Evolutionary conservation across 2,113 vertebrate species (phyloP).

Genomic region (human (Homo sapiens)): DNA sequence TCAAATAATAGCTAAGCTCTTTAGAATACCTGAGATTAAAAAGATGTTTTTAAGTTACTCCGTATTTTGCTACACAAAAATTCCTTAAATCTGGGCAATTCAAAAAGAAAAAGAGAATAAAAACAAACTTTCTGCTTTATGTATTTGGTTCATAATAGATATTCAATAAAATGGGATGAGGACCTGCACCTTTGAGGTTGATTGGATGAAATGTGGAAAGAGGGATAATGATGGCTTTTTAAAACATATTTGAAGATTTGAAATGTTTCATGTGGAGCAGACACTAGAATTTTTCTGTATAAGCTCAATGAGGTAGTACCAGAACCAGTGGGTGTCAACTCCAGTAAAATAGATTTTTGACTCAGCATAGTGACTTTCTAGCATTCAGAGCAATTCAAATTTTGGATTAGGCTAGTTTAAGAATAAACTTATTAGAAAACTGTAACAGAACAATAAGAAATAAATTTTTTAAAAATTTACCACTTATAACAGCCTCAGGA

Average conservation of each 20-base stretch:
- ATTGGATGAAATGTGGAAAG: background rate
- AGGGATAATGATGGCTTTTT: background rate
- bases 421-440: background rate
- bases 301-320: background rate
- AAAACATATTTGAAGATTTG: background rate
- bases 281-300: background rate
- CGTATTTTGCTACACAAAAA: background rate
- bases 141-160: background rate
- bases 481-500: background rate
- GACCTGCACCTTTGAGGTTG: background rate
- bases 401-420: background rate
- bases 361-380: background rate
- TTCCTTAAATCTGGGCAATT: background rate
- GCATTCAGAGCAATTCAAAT: constrained; percentile 2
- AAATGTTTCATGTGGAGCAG: background rate
- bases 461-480: background rate
- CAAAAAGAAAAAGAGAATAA: background rate
- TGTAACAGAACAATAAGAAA: background rate
- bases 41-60: background rate
- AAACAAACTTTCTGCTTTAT: background rate
- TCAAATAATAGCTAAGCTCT: background rate
- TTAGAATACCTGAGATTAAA: background rate
- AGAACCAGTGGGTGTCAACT: background rate
- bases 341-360: background rate
- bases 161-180: constrained; percentile 5